Conservation (phyloP, 2,888 invertebrate genomes). For the Psylliodes chrysocephalus region DNA sequence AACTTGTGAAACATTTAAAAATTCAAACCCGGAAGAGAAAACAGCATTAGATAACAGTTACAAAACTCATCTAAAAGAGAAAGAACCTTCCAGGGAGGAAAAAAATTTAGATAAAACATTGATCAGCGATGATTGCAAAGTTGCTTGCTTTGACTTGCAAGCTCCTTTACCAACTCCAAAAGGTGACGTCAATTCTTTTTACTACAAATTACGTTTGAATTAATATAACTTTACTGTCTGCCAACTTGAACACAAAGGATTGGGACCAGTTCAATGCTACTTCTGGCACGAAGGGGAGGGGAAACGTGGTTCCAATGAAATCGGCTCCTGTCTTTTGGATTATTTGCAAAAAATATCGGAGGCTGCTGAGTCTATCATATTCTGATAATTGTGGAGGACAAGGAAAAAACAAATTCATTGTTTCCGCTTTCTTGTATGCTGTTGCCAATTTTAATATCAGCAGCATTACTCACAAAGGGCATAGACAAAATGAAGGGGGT, state of each 20-base stretch:
- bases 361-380: constrained; percentile 17
- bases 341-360: constrained; percentile 22
- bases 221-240: constrained; percentile 52
- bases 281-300: constrained; percentile 49
- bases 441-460: constrained; percentile 21
- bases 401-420: constrained; percentile 19
- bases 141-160: constrained; percentile 43
- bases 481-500: constrained; percentile 18
- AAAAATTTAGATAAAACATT: constrained; percentile 29
- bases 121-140: constrained; percentile 11
- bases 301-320: constrained; percentile 48
- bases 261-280: constrained; percentile 38
- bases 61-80: constrained; percentile 21
- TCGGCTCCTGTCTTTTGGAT: constrained; percentile 31
- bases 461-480: constrained; percentile 20
- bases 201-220: constrained; percentile 48
- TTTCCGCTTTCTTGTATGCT: constrained; percentile 22
- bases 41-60: constrained; percentile 5
- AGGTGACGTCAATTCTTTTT: constrained; percentile 42
- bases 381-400: constrained; percentile 29
- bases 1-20: constrained; percentile 24
- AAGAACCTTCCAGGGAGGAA: constrained; percentile 26
- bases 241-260: constrained; percentile 45
- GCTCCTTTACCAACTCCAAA: constrained; percentile 44
- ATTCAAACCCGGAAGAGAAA: constrained; percentile 28